Conservation (phyloP, 1,140 invertebrate genomes). For the Lasioglossum baleicum region DNA sequence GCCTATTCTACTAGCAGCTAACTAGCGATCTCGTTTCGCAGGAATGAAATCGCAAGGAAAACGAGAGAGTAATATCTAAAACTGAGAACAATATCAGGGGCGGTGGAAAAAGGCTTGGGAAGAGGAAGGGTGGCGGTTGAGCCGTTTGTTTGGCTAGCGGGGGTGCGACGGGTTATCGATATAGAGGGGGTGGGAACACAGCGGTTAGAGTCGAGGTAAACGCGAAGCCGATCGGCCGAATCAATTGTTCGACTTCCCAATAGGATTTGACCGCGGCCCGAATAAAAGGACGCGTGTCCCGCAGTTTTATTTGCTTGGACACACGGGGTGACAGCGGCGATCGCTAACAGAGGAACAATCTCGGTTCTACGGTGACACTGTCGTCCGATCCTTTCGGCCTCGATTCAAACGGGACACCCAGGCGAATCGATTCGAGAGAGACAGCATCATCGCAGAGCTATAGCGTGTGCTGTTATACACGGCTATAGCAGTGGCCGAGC, state of each 20-base stretch:
- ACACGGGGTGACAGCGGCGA: neutral
- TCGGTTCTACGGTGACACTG: constrained; percentile 42
- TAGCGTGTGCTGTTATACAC: too few species aligned
- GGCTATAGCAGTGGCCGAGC: neutral
- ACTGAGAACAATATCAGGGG: too few species aligned
- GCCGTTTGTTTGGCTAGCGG: constrained; percentile 27
- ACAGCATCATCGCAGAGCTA: constrained; percentile 5
- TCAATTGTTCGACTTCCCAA: constrained; percentile 37
- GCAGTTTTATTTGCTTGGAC: constrained; percentile 33
- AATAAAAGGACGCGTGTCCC: constrained; percentile 1
- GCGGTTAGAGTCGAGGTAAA: constrained; percentile 21
- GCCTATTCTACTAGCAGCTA: too few species aligned
- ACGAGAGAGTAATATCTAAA: too few species aligned
- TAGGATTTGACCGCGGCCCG: constrained; percentile 15
- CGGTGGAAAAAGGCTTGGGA: neutral
- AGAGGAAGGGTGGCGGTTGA: neutral
- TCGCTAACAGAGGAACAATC: constrained; percentile 29
- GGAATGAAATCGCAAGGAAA: too few species aligned
- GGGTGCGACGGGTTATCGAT: neutral
- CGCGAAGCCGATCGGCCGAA: constrained; percentile 13
- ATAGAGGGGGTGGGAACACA: constrained; percentile 15
- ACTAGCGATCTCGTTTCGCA: too few species aligned
- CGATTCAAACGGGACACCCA: constrained; percentile 32
- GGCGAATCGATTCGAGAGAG: constrained; percentile 43
- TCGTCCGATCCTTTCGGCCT: constrained; percentile 45